Conservation (phyloP, 2,888 invertebrate species). For the Brachyopa scutellaris region DNA sequence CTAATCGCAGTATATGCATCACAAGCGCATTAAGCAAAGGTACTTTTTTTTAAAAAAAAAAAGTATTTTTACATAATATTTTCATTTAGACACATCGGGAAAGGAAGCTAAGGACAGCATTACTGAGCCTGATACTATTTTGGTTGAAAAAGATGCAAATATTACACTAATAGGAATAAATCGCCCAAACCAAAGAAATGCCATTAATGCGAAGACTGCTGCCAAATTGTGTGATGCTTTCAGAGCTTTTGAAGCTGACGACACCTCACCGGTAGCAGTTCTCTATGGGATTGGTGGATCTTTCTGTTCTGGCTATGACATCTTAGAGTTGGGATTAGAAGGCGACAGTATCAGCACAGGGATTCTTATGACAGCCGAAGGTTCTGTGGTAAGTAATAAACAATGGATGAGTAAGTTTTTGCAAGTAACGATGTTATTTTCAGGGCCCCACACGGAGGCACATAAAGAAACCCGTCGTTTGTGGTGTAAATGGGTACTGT, state of each 20-base stretch:
- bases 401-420: too few species aligned
- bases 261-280: constrained; percentile 87
- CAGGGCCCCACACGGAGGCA: constrained; percentile 87
- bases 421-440: constrained; percentile 39
- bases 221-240: constrained; percentile 88
- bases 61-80: constrained; percentile 73
- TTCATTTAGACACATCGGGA: too few species aligned
- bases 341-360: constrained; percentile 81
- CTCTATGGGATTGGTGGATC: constrained; percentile 95
- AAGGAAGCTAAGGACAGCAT: too few species aligned
- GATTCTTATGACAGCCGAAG: constrained; percentile 80
- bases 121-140: constrained; percentile 77
- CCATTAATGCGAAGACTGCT: constrained; percentile 88
- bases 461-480: constrained; percentile 93
- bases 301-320: constrained; percentile 96
- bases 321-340: constrained; percentile 86
- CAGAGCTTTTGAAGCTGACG: constrained; percentile 90
- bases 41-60: constrained; percentile 23
- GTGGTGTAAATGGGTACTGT: constrained; percentile 94
- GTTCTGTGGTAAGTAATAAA: constrained; percentile 83
- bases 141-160: constrained; percentile 85
- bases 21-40: constrained; percentile 74
- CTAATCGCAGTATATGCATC: constrained; percentile 73
- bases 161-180: constrained; percentile 94
- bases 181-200: constrained; percentile 91